phyloP scores from a whole-genome alignment of 2,888 invertebrate genomes.

The Rhimphoctona megacephalus region DNA sequence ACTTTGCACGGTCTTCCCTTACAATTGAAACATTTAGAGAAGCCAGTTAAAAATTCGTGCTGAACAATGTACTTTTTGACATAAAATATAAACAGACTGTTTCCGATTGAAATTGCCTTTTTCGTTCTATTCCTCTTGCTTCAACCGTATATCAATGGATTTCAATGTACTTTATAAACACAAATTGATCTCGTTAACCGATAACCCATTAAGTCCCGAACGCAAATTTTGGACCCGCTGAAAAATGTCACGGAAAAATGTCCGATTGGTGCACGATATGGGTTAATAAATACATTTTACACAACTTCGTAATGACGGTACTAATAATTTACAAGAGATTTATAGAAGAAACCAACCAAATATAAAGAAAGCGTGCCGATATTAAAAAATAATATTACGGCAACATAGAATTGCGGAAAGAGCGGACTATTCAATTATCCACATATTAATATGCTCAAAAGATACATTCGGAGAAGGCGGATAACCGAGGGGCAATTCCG shows the following conservation, averaged over 20 bases:
- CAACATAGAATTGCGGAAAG: background rate
- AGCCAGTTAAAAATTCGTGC: background rate
- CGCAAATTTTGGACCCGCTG: too few relatives aligned
- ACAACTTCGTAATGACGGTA: background rate
- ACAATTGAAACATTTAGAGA: background rate
- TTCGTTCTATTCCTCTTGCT: background rate
- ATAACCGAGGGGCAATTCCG: constrained; percentile 58
- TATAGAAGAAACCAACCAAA: background rate
- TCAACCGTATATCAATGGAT: background rate
- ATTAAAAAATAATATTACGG: background rate
- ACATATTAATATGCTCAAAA: constrained; percentile 31
- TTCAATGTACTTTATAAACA: background rate
- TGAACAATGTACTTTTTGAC: background rate
- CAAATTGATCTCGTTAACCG: background rate
- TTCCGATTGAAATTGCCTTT: background rate
- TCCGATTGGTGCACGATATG: too few relatives aligned
- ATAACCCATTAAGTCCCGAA: too few relatives aligned
- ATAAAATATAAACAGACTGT: background rate
- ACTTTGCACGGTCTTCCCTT: too few relatives aligned
- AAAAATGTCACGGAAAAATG: too few relatives aligned
- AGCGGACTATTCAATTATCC: background rate
- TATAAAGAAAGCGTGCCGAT: background rate
- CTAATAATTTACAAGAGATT: background rate
- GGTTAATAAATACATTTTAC: too few relatives aligned
- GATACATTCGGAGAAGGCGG: constrained; percentile 59